Base-by-base conservation (phyloP, 2,113 vertebrate species). In the Archocentrus centrarchus region DNA sequence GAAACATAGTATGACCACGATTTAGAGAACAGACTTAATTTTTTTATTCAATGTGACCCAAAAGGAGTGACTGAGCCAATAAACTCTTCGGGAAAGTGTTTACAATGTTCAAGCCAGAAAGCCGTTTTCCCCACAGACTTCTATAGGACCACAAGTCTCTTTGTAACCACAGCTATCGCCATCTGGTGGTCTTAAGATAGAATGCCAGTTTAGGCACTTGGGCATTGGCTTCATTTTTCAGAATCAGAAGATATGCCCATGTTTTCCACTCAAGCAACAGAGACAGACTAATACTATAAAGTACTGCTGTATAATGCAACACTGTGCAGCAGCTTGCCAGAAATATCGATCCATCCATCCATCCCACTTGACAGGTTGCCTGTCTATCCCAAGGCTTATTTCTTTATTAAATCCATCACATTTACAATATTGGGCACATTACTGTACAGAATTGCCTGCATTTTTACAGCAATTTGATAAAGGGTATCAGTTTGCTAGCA, bases 311-410 rank as follows among this genome's bases (percentile, higher is more conserved):
- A 50, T 30, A 70, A 68, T 22, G 10, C 41, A 4, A 20, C 15
- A 20, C 9, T 18, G 64, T 18, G 50, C 64, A 44, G 1, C 14
- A 1, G 63, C 9, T 24, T 2, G n/a, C 5, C n/a, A 44, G 18
- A 37, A 37, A 62, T 44, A 44, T 44, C 11, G 9, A 37, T 62
- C 35, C 57, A 18, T 53, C 50, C 53, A 68, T 7, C 18, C 8
- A 4, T 2, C 15, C 3, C 63, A n/a, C 15, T 47, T 1, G 4
- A 44, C 10, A 18, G 39, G 14, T 44, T 7, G 7, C 50, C 50
- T 18, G 14, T 47, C 64, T 27, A 17, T 0, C 39, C 64, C 39
- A 3, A 44, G 64, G 0, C 39, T 27, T 53, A 53, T 20, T 18
- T 30, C 22, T 3, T 7, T 14, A 68, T 5, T 0, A 47, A 68